These are phyloP conservation scores for Epinotia demarniana DNA, from an alignment of 2,888 invertebrate species.

Conservation along the genomic window DNA sequence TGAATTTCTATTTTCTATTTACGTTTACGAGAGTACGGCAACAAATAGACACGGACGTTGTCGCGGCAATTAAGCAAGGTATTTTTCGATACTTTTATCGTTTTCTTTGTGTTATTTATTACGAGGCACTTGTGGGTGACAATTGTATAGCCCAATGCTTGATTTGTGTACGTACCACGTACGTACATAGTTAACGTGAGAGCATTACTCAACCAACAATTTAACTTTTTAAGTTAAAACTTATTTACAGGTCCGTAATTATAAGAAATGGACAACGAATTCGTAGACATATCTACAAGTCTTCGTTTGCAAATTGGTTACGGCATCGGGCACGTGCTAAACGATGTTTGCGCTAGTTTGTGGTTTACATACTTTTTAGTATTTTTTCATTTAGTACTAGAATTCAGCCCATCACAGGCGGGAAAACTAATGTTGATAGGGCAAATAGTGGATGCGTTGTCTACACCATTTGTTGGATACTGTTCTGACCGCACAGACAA, in stretches of 20 bases:
- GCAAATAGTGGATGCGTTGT: constrained; percentile 93
- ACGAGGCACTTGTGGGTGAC: neutral
- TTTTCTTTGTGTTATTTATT: neutral
- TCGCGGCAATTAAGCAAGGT: neutral
- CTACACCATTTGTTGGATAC: constrained; percentile 94
- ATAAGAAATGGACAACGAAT: constrained; percentile 75
- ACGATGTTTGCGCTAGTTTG: constrained; percentile 96
- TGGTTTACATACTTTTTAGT: constrained; percentile 97
- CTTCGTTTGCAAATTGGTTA: constrained; percentile 84
- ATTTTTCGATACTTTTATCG: neutral
- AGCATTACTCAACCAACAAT: neutral
- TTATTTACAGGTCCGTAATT: neutral
- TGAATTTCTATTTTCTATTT: neutral
- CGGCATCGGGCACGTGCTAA: constrained; percentile 93
- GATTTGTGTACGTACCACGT: neutral
- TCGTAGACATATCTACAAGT: constrained; percentile 76
- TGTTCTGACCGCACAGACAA: constrained; percentile 91
- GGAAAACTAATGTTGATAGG: constrained; percentile 90
- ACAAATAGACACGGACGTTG: neutral
- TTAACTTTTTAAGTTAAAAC: neutral
- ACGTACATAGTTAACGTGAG: neutral
- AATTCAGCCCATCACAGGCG: constrained; percentile 83
- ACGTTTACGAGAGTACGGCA: neutral
- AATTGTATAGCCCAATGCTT: neutral
- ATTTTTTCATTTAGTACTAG: constrained; percentile 88